Base-by-base conservation (phyloP, 2,888 invertebrate species). In the Atherix ibis region DNA sequence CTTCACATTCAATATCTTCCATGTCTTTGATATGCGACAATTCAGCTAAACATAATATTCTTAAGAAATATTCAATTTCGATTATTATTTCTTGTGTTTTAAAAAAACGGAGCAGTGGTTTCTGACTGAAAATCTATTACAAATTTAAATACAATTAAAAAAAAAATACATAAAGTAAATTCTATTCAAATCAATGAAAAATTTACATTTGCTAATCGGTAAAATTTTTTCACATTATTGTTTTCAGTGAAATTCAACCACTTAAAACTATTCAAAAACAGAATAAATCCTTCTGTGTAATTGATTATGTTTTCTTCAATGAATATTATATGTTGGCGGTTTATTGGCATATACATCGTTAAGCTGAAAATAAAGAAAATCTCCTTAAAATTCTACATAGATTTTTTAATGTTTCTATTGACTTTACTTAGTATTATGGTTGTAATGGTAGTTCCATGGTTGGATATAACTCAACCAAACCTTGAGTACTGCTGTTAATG, bases 381-480 rank as follows among this genome's bases (percentile, higher is more conserved):
- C n/a, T n/a, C n/a, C n/a, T n/a, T n/a, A n/a, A n/a, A n/a, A n/a
- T n/a, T n/a, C n/a, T n/a, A n/a, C n/a, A n/a, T n/a, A n/a, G n/a
- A n/a, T n/a, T n/a, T n/a, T n/a, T n/a, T n/a, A n/a, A n/a, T n/a
- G n/a, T n/a, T n/a, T n/a, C n/a, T n/a, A n/a, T n/a, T n/a, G n/a
- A 24, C 4, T 4, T 31, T 35, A 40, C 40, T 43, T 48, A 39
- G 55, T 47, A 35, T 64, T 66, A 53, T 68, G 66, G 40, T 66
- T 60, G 51, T 62, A 67, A 2, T 70, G 68, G 56, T 94, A 95
- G 47, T 94, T 70, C 94, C 94, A 95, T 1, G 94, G 94, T 54
- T 94, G 94, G 46, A 94, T 84, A 48, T 84, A 88, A 53, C 88
- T 91, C 8, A 95, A 64, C 92, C 92, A 95, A 5, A 91, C 71